A percentile compares a stretch with the other conserved stretches of the same genome.
Evolutionary conservation across 2,113 vertebrate species (phyloP).

Genomic region (Megaceryle maxima): DNA sequence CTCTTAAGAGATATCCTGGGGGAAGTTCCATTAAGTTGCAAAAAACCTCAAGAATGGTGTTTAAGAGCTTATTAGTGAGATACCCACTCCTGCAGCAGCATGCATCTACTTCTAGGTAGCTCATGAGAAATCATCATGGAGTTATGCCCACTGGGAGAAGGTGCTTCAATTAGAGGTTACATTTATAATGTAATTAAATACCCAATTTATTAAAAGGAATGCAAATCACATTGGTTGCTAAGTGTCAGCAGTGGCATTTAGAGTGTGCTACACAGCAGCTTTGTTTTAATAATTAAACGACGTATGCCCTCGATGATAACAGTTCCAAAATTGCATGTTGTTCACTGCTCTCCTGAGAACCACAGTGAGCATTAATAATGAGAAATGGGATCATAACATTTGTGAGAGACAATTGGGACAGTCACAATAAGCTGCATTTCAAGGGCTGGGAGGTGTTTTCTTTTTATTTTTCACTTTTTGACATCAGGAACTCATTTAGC

Average conservation of each 20-base stretch:
- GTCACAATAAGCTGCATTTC: background rate
- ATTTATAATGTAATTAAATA: slow-evolving; percentile 67
- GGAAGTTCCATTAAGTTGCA: background rate
- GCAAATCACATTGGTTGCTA: slow-evolving; percentile 32
- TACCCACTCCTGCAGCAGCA: background rate
- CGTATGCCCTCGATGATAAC: rapidly evolving
- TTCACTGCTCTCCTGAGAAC: background rate
- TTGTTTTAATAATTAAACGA: slow-evolving; percentile 49
- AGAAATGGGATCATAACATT: background rate
- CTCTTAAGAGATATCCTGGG: background rate
- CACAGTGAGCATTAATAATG: background rate
- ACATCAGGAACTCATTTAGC: background rate
- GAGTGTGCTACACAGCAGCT: background rate
- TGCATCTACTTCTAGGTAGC: background rate
- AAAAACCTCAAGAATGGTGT: background rate
- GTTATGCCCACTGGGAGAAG: slow-evolving; percentile 4
- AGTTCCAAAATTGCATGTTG: background rate
- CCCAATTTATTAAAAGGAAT: slow-evolving; percentile 48
- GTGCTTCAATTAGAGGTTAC: slow-evolving; percentile 55
- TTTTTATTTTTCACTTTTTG: background rate
- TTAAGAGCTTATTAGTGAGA: slow-evolving; percentile 35
- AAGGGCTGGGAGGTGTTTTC: background rate
- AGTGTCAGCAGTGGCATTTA: background rate
- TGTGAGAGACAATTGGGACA: background rate
- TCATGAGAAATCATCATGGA: background rate